Conservation (phyloP, 2,113 vertebrate genomes). For the Himantopus leucocephalus region DNA sequence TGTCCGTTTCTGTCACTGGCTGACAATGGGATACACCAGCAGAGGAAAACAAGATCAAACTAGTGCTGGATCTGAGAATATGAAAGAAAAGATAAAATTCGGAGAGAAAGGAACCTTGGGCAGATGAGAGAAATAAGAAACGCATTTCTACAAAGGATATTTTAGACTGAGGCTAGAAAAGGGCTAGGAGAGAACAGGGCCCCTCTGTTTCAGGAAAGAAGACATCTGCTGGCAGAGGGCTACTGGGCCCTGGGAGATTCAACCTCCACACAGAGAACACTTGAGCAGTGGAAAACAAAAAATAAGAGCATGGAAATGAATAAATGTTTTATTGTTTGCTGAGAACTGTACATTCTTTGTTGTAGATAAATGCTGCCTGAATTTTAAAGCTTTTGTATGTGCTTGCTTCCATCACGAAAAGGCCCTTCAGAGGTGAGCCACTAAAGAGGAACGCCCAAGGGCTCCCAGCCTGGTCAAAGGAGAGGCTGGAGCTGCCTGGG, state of each 20-base stretch:
- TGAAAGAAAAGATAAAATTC: not conserved
- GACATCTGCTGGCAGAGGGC: not conserved
- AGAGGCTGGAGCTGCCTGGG: not conserved
- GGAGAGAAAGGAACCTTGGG: not conserved
- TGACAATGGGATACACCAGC: not conserved
- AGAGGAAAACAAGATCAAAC: conserved; percentile 6
- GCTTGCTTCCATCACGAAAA: not conserved
- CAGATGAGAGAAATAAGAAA: not conserved
- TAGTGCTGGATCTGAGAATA: not conserved
- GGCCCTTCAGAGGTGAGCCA: not conserved
- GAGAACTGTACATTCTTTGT: not conserved
- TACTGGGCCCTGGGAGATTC: not conserved
- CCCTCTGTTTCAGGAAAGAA: not conserved
- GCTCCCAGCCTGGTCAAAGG: not conserved
- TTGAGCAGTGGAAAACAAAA: not conserved
- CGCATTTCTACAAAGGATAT: not conserved
- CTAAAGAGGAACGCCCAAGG: not conserved
- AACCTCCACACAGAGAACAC: conserved; percentile 8
- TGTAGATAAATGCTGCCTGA: not conserved
- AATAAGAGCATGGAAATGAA: not conserved
- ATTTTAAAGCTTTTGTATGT: not conserved
- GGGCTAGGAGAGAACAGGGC: not conserved
- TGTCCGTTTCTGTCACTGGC: not conserved
- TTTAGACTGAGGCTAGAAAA: not conserved
- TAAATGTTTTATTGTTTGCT: not conserved